Conservation (phyloP, 2,797 vertebrate species). For the Holocentrus rufus region DNA sequence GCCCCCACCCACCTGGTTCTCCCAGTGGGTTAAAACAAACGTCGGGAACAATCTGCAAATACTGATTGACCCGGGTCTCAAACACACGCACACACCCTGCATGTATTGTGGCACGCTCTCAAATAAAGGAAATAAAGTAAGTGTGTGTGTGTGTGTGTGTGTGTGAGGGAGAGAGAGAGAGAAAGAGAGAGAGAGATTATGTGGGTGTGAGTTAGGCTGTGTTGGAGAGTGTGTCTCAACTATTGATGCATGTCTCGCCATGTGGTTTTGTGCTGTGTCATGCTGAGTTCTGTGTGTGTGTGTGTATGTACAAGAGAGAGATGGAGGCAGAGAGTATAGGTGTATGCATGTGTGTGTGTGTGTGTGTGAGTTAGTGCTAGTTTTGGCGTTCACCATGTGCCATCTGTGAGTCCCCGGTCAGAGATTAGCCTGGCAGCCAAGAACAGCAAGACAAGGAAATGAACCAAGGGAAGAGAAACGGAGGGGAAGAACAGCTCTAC, state of each 20-base stretch:
- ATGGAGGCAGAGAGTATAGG: constrained; percentile 25
- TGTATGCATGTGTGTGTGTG: constrained; percentile 26
- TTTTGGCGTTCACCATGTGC: constrained; percentile 62
- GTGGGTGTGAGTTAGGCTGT: background rate
- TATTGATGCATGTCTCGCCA: constrained; percentile 28
- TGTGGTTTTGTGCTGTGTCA: constrained; percentile 47
- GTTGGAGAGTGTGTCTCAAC: background rate
- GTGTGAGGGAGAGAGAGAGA: background rate
- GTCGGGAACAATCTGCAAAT: too few species aligned
- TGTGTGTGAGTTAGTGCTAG: constrained; percentile 39
- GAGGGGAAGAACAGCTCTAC: constrained; percentile 21
- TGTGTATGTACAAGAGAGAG: constrained; percentile 10
- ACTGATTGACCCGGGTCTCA: too few species aligned
- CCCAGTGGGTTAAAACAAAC: too few species aligned
- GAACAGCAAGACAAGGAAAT: constrained; percentile 73
- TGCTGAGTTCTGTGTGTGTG: constrained; percentile 27
- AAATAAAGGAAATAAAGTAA: background rate
- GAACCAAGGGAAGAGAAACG: constrained; percentile 46
- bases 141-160: background rate
- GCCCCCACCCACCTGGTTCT: background rate
- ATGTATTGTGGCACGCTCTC: background rate
- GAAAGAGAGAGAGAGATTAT: background rate
- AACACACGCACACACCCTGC: too few species aligned
- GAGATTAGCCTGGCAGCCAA: constrained; percentile 69
- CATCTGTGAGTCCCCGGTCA: constrained; percentile 74